Evolutionary conservation across 2,888 invertebrate species (phyloP), one percentile per base, ranked within the genome.

Genomic region (Chironomus tentans): DNA sequence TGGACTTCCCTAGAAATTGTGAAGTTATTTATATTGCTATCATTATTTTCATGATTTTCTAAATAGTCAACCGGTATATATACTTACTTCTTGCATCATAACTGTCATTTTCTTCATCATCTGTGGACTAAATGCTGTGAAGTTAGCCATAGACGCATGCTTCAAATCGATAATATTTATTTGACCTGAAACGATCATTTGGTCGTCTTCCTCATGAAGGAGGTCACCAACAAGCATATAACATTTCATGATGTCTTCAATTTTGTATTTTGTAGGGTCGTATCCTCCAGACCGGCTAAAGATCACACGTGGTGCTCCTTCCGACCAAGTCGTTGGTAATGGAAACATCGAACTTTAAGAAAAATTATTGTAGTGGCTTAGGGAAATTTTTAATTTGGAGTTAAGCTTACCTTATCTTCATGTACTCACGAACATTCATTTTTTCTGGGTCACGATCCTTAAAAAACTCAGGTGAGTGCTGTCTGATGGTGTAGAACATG

Each of bases 211-310:
- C 12, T 86, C 80, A 79, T 88, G 79, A 77, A 87, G 80, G 78
- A 88, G 85, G 79, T 88, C 88, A 74, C 85, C 82, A 24, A 87
- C 81, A 86, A 88, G 87, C 76, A 86, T 84, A 21, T 85, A 83
- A 3, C 85, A 82, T 80, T 86, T 86, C 70, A 87, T 80, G 10
- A 87, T 78, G 77, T 86, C 85, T 12, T 82, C 77, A 69, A 86
- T 80, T 61, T 83, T 82, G 73, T 82, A 82, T 77, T 82, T 80
- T 3, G 82, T 81, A 5, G 86, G 82, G 78, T 86, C 82, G 71
- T 83, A 82, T 4, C 81, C 80, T 0, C 85, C 86, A 10, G 83
- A 78, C 46, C 86, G 82, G 61, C 86, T 78, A 15, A 87, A 79
- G 77, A 85, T 81, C 3, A 84, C 81, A 76, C 84, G 81, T 2